These are phyloP conservation scores for Cariama cristata DNA, from an alignment of 2,113 vertebrate species.

Conservation along the genomic window DNA sequence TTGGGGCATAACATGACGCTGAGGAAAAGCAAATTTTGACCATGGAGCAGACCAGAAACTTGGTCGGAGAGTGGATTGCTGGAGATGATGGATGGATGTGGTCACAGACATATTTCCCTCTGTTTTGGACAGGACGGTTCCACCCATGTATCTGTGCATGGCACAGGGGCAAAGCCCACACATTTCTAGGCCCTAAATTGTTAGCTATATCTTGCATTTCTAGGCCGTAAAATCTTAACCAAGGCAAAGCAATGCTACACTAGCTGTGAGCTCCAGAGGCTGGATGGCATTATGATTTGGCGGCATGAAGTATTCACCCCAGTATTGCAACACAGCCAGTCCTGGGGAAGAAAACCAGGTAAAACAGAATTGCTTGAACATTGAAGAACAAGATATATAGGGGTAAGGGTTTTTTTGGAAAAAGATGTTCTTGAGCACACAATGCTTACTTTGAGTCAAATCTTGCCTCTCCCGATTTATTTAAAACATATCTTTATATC, in stretches of 20 bases:
- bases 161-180: not conserved
- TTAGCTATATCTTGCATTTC: not conserved
- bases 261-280: not conserved
- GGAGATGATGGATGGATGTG: conserved; percentile 37
- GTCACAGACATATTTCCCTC: conserved; percentile 3
- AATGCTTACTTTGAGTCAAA: not conserved
- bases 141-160: not conserved
- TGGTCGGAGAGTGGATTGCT: conserved; percentile 36
- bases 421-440: not conserved
- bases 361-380: not conserved
- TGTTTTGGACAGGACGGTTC: not conserved
- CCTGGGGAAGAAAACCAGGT: not conserved
- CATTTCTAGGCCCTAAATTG: conserved; percentile 1
- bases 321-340: not conserved
- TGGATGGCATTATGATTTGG: not conserved
- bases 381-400: not conserved
- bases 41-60: conserved; percentile 54
- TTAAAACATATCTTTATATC: not conserved
- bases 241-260: not conserved
- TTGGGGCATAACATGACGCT: conserved; percentile 15
- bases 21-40: conserved; percentile 37
- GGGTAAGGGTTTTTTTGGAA: not conserved
- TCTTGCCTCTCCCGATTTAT: not conserved
- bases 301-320: not conserved
- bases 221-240: conserved; percentile 23